Conservation (phyloP, 2,797 vertebrate species). For the Ctenosaura bakeri region DNA sequence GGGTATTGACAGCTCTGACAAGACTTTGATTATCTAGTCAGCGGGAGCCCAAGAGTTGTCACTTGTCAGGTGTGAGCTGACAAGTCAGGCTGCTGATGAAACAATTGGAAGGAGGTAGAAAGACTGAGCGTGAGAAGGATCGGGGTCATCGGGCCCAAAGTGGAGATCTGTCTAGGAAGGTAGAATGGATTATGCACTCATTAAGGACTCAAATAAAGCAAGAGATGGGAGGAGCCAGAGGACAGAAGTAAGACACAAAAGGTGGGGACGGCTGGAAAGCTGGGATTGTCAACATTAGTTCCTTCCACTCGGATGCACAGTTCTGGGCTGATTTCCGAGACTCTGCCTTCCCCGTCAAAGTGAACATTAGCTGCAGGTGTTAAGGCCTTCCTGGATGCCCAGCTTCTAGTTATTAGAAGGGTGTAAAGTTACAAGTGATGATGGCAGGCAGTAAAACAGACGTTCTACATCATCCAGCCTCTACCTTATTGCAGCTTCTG, state of each 20-base stretch:
- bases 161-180: slow-evolving; percentile 74
- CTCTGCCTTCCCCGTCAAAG: slow-evolving; percentile 8
- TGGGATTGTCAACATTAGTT: slow-evolving; percentile 31
- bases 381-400: accelerated
- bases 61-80: slow-evolving; percentile 91
- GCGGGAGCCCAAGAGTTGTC: slow-evolving; percentile 93
- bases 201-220: slow-evolving; percentile 62
- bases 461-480: neutral
- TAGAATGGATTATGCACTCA: slow-evolving; percentile 75
- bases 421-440: neutral
- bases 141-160: slow-evolving; percentile 84
- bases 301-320: slow-evolving; percentile 4
- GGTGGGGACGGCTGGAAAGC: slow-evolving; percentile 28
- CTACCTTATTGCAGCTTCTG: neutral
- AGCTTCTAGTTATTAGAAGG: accelerated
- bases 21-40: slow-evolving; percentile 98
- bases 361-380: neutral
- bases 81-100: slow-evolving; percentile 85
- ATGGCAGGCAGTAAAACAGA: neutral
- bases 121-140: slow-evolving; percentile 79
- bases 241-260: slow-evolving; percentile 17
- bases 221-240: slow-evolving; percentile 30
- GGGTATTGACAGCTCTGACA: slow-evolving; percentile 98
- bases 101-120: slow-evolving; percentile 86
- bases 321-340: neutral